Percentiles rank a stretch among this genome's conserved stretches.
These are phyloP conservation scores for Limnodromus scolopaceus DNA, from an alignment of 2,797 vertebrate genomes.

Conservation along the genomic window DNA sequence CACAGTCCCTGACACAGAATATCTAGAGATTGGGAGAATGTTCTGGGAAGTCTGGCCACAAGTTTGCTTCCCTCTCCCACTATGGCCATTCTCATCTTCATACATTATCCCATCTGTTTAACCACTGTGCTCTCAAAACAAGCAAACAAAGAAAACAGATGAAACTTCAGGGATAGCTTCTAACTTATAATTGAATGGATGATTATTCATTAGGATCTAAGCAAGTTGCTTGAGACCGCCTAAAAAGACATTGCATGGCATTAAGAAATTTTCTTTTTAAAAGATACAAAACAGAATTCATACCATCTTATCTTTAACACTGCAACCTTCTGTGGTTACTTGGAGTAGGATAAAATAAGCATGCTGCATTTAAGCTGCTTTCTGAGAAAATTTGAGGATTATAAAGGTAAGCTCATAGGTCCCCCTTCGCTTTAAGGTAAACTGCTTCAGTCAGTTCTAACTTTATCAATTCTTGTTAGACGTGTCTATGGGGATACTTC, in stretches of 20 bases:
- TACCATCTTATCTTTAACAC: conserved; percentile 19
- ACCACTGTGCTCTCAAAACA: conserved; percentile 46
- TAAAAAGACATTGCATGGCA: conserved; percentile 11
- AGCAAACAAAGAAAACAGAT: conserved; percentile 60
- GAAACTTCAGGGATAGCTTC: conserved; percentile 59
- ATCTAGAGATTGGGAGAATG: background rate
- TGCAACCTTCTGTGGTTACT: conserved; percentile 32
- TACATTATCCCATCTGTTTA: background rate
- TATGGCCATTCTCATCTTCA: background rate
- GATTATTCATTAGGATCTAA: conserved; percentile 61
- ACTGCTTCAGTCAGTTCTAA: background rate
- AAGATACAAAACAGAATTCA: conserved; percentile 21
- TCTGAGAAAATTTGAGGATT: background rate
- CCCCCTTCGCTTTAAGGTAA: background rate
- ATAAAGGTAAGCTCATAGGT: background rate
- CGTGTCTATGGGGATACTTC: background rate
- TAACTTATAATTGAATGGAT: conserved; percentile 59
- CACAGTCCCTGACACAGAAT: background rate
- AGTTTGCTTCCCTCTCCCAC: background rate
- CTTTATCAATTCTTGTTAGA: background rate
- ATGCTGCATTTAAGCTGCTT: background rate
- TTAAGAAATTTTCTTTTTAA: background rate
- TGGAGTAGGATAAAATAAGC: conserved; percentile 54
- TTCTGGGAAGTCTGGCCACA: background rate
- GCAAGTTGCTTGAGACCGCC: conserved; percentile 53